Evolutionary conservation across 2,797 vertebrate species (phyloP).

Genomic region (Hipposideros larvatus): DNA sequence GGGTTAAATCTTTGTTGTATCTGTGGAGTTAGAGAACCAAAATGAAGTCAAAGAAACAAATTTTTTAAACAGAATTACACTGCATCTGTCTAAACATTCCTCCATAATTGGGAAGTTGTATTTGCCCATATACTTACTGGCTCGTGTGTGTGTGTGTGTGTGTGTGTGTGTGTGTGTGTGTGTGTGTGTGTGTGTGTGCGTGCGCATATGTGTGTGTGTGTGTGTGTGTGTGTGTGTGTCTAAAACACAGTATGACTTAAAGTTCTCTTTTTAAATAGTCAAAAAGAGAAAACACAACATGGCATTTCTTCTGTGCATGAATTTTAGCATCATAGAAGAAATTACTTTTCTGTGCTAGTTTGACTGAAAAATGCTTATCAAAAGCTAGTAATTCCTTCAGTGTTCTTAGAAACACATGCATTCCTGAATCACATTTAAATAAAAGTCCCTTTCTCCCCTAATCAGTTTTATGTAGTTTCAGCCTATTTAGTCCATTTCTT

Average conservation of each 20-base stretch:
- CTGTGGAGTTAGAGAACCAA: constrained; percentile 37
- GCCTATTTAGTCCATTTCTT: constrained; percentile 66
- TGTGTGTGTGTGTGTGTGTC: background rate
- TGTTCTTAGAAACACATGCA: background rate
- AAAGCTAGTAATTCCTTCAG: background rate
- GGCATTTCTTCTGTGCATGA: constrained; percentile 21
- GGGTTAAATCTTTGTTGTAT: constrained; percentile 73
- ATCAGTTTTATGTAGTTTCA: constrained; percentile 74
- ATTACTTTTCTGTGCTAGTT: background rate
- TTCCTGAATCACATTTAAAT: constrained; percentile 18
- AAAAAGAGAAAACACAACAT: constrained; percentile 56
- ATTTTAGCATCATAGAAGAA: constrained; percentile 46
- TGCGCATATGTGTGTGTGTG: background rate
- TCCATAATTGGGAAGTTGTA: constrained; percentile 66
- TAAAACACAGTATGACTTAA: constrained; percentile 63
- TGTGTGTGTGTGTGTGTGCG: background rate
- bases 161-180: background rate
- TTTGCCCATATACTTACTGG: constrained; percentile 75
- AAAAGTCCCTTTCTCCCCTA: constrained; percentile 58
- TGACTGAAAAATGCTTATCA: background rate
- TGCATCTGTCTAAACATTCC: constrained; percentile 60
- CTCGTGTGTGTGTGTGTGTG: background rate
- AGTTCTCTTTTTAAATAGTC: constrained; percentile 67
- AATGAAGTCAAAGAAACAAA: background rate
- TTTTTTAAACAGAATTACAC: constrained; percentile 82